These are phyloP conservation scores for Uria aalge DNA, from an alignment of 2,113 vertebrate genomes.

Conservation along the genomic window DNA sequence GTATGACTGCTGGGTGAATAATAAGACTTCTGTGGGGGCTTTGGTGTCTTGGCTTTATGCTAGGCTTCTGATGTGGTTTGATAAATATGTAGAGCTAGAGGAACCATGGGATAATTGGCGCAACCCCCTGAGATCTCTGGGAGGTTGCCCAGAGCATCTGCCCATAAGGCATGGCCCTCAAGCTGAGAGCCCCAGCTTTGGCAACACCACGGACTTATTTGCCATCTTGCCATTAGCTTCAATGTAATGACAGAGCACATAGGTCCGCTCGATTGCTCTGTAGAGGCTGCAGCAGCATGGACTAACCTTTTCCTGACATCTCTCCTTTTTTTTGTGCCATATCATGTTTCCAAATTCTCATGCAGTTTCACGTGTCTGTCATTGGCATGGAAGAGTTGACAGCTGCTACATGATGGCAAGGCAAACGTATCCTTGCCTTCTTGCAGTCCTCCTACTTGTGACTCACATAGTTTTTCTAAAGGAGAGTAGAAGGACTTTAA, in stretches of 20 bases:
- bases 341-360: conserved; percentile 26
- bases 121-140: not conserved
- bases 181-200: not conserved
- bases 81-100: conserved; percentile 24
- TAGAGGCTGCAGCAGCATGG: not conserved
- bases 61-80: not conserved
- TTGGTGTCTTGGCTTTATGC: not conserved
- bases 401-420: conserved; percentile 45
- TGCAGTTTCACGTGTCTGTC: conserved; percentile 46
- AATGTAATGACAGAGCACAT: not conserved
- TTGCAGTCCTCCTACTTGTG: conserved; percentile 39
- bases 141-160: conserved; percentile 33
- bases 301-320: conserved; percentile 17
- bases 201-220: not conserved
- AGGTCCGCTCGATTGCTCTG: not conserved
- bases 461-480: not conserved
- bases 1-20: not conserved
- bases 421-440: conserved; percentile 32
- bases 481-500: not conserved
- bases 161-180: not conserved
- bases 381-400: conserved; percentile 55
- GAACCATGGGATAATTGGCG: conserved; percentile 8
- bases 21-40: not conserved
- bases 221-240: not conserved
- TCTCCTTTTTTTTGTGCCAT: not conserved